A percentile compares a stretch with the other conserved stretches of the same genome.
These are phyloP conservation scores for Rhodeus uyekii DNA, from an alignment of 2,797 vertebrate species.

Conservation along the genomic window DNA sequence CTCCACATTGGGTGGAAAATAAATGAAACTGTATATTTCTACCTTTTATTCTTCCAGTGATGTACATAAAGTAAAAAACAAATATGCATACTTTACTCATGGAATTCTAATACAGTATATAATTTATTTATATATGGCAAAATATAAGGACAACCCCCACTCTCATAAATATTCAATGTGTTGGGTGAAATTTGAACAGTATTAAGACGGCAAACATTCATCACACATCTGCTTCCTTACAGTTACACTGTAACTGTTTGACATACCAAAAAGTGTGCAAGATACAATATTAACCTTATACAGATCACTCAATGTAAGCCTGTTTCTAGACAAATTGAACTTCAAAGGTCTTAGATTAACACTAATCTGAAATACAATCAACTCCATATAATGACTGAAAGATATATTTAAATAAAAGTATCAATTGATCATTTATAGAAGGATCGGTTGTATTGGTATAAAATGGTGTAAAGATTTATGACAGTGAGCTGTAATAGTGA, in stretches of 20 bases:
- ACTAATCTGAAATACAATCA: neutral
- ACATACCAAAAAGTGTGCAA: neutral
- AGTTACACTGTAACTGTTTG: neutral
- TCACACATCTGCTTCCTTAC: neutral
- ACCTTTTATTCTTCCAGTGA: too few species aligned
- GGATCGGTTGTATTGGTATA: neutral
- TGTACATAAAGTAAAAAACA: too few species aligned
- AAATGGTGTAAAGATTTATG: neutral
- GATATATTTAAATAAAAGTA: neutral
- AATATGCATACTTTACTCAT: too few species aligned
- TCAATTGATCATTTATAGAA: neutral
- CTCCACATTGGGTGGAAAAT: too few species aligned
- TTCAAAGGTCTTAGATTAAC: neutral
- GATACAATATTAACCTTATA: neutral
- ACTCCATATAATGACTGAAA: neutral
- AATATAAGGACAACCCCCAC: neutral
- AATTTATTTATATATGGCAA: neutral
- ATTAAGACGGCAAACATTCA: neutral
- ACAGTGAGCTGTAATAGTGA: neutral
- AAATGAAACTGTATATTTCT: too few species aligned
- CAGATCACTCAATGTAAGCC: neutral
- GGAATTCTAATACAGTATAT: neutral
- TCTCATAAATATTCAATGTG: conserved; percentile 9
- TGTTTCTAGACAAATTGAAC: neutral
- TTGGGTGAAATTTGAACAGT: neutral